These are phyloP conservation scores for Euthynnus affinis DNA, from an alignment of 2,797 vertebrate genomes.

Conservation along the genomic window DNA sequence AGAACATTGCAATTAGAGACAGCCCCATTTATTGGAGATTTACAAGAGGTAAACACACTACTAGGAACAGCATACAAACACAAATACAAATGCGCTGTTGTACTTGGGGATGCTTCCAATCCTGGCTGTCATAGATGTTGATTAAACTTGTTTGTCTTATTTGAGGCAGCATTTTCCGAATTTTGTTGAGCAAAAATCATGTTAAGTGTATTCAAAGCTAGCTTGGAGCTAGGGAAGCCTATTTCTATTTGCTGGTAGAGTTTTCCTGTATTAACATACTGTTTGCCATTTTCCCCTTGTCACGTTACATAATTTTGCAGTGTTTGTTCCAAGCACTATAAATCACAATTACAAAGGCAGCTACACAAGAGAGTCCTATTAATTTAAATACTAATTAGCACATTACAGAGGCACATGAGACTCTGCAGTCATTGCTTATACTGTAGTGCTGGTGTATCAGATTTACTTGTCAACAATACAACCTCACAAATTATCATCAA, in stretches of 20 bases:
- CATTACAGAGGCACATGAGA: slow-evolving; percentile 61
- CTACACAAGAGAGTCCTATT: slow-evolving; percentile 47
- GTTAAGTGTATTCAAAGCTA: background rate
- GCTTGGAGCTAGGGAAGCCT: background rate
- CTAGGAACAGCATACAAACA: background rate
- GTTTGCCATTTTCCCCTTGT: background rate
- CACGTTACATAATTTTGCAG: slow-evolving; percentile 31
- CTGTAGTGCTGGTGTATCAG: slow-evolving; percentile 23
- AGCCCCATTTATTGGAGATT: background rate
- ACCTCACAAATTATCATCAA: background rate
- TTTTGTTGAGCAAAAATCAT: too few species aligned
- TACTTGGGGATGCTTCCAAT: background rate
- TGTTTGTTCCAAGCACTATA: slow-evolving; percentile 47
- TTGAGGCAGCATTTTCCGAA: too few species aligned
- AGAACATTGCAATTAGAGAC: background rate
- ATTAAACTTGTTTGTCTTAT: too few species aligned
- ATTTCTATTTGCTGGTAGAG: background rate
- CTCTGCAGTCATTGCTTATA: slow-evolving; percentile 2
- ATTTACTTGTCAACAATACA: slow-evolving; percentile 31
- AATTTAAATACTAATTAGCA: slow-evolving; percentile 70
- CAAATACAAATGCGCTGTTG: background rate
- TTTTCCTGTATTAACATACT: background rate
- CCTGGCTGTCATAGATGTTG: too few species aligned
- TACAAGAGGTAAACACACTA: background rate
- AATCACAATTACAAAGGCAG: slow-evolving; percentile 59